phyloP scores from a whole-genome alignment of 2,888 invertebrate genomes.

The Strigamia crassipes region DNA sequence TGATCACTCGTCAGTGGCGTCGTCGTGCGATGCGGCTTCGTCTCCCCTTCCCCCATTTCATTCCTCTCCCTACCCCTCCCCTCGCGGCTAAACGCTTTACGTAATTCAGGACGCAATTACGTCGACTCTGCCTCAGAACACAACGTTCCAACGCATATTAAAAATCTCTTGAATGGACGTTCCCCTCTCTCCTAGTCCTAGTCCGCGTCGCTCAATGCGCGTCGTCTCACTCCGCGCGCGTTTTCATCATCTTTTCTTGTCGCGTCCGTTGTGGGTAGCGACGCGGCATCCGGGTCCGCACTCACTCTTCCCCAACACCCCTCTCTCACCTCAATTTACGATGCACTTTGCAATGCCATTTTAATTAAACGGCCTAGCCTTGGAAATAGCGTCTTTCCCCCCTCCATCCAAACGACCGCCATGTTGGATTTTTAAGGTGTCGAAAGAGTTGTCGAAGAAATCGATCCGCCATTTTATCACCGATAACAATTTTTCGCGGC shows the following conservation, averaged over 20 bases:
- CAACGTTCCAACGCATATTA: conserved; percentile 1
- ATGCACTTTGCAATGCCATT: not conserved
- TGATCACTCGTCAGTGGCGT: conserved; percentile 21
- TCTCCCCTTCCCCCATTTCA: not conserved
- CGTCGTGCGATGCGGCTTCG: conserved; percentile 2
- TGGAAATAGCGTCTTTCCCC: not conserved
- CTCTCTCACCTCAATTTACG: not conserved
- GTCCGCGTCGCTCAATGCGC: not conserved
- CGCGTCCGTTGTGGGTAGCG: not conserved
- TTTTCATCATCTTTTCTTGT: not conserved
- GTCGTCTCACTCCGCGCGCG: not conserved
- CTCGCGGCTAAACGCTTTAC: conserved; percentile 21
- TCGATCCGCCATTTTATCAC: not conserved
- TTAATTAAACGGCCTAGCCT: conserved; percentile 4
- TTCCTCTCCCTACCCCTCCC: not conserved
- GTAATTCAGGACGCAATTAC: conserved; percentile 21
- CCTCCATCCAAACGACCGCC: not conserved
- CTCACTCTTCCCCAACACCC: not conserved
- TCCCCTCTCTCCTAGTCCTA: not conserved
- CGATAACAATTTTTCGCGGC: not conserved
- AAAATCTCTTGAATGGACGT: conserved; percentile 5
- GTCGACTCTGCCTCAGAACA: not conserved
- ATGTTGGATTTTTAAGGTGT: not conserved
- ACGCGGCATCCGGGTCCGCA: not conserved
- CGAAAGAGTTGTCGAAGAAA: not conserved